phyloP scores from a whole-genome alignment of 2,113 vertebrate genomes.

The Pampusana beccarii region DNA sequence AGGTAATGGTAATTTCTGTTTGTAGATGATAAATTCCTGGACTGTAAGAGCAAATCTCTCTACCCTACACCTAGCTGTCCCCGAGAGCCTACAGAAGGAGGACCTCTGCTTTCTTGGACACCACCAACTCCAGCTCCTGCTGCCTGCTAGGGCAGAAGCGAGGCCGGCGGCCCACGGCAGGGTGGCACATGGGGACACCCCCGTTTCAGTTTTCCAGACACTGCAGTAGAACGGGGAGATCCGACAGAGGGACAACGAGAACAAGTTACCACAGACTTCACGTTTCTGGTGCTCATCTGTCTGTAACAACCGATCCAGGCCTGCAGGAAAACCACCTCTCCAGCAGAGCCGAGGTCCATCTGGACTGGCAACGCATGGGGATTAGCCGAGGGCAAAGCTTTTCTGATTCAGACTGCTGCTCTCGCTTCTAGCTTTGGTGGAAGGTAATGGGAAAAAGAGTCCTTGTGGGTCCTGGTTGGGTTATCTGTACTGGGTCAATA shows the following conservation, averaged over 20 bases:
- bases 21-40: neutral
- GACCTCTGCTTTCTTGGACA: neutral
- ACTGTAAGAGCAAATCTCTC: neutral
- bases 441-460: neutral
- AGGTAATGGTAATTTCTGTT: neutral
- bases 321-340: neutral
- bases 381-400: neutral
- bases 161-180: neutral
- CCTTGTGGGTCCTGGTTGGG: neutral
- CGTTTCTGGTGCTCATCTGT: neutral
- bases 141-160: neutral
- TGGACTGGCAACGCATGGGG: neutral
- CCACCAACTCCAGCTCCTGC: accelerated
- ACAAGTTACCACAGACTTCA: neutral
- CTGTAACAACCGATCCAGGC: neutral
- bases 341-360: neutral
- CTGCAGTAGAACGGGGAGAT: neutral
- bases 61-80: neutral
- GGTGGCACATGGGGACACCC: neutral
- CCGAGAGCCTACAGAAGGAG: neutral
- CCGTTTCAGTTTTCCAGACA: neutral
- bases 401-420: neutral
- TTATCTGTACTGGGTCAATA: neutral
- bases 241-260: neutral
- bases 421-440: neutral